Percentiles rank a stretch among this genome's conserved stretches.
Conservation (phyloP, 2,797 vertebrate genomes). For the Lagodon rhomboides region DNA sequence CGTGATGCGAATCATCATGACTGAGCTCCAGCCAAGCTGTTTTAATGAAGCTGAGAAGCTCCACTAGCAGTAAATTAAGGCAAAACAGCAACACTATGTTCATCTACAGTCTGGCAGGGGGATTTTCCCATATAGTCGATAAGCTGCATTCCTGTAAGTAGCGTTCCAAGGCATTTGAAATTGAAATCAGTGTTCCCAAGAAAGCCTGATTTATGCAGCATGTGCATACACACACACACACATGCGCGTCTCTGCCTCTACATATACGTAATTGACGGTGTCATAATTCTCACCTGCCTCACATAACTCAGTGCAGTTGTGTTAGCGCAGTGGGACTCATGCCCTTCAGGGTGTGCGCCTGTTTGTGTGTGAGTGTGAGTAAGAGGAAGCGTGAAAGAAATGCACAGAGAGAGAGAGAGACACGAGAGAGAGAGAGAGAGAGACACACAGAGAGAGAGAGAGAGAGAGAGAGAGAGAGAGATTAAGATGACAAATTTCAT, state of each 20-base stretch:
- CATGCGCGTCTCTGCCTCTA: neutral
- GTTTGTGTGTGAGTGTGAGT: neutral
- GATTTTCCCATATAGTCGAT: constrained; percentile 53
- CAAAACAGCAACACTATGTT: constrained; percentile 16
- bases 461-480: constrained; percentile 1
- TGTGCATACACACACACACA: neutral
- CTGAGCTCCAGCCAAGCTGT: constrained; percentile 21
- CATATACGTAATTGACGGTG: constrained; percentile 54
- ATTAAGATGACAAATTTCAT: constrained; percentile 57
- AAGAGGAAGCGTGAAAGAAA: constrained; percentile 20
- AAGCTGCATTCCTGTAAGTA: constrained; percentile 59
- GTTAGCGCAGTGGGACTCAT: constrained; percentile 33
- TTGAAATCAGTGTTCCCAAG: constrained; percentile 64
- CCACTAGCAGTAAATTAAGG: constrained; percentile 42
- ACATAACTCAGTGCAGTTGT: constrained; percentile 53
- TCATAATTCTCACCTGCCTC: constrained; percentile 65
- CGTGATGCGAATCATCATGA: constrained; percentile 37
- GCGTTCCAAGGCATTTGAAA: constrained; percentile 68
- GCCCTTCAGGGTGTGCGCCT: constrained; percentile 20
- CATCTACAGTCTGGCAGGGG: constrained; percentile 54
- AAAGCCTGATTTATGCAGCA: constrained; percentile 60
- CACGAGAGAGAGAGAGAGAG: constrained; percentile 1
- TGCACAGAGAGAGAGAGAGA: neutral
- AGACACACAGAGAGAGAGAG: neutral
- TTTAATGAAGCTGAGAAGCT: constrained; percentile 60